Percentiles rank a stretch among this genome's conserved stretches.
These are phyloP conservation scores for Elegia similella DNA, from an alignment of 2,888 invertebrate species.

Conservation along the genomic window DNA sequence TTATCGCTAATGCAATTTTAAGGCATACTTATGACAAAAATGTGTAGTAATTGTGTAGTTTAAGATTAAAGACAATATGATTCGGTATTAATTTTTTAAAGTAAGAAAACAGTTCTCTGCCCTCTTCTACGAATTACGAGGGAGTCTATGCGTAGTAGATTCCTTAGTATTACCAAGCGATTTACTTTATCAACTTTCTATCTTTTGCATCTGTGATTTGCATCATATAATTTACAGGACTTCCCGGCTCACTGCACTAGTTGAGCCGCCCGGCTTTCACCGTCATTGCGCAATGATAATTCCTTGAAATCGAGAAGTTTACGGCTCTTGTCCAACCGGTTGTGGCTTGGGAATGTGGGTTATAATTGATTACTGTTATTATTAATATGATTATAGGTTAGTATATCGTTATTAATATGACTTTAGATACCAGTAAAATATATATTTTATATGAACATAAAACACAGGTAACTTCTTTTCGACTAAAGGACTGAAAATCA, in stretches of 20 bases:
- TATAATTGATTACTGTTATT: not conserved
- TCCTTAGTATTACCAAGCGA: not conserved
- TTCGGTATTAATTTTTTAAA: too few species aligned
- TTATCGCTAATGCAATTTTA: too few species aligned
- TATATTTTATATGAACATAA: too few species aligned
- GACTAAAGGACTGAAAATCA: too few species aligned
- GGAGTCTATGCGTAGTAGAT: too few species aligned
- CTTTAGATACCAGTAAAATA: not conserved
- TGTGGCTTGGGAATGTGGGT: not conserved
- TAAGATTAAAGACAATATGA: too few species aligned
- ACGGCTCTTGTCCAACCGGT: not conserved
- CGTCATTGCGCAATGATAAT: slow-evolving; percentile 2
- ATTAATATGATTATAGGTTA: not conserved
- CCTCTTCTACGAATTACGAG: too few species aligned
- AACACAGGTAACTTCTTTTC: too few species aligned
- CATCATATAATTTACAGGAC: slow-evolving; percentile 8
- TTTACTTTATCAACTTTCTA: not conserved
- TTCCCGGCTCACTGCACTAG: slow-evolving; percentile 5
- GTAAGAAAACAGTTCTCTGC: too few species aligned
- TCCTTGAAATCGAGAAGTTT: slow-evolving; percentile 1
- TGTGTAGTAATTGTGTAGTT: too few species aligned
- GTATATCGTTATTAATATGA: not conserved
- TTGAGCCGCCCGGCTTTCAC: slow-evolving; percentile 1
- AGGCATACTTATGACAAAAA: too few species aligned
- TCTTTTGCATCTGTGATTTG: slow-evolving; percentile 7